Conservation (phyloP, 2,797 vertebrate species). For the Denticeps clupeoides region DNA sequence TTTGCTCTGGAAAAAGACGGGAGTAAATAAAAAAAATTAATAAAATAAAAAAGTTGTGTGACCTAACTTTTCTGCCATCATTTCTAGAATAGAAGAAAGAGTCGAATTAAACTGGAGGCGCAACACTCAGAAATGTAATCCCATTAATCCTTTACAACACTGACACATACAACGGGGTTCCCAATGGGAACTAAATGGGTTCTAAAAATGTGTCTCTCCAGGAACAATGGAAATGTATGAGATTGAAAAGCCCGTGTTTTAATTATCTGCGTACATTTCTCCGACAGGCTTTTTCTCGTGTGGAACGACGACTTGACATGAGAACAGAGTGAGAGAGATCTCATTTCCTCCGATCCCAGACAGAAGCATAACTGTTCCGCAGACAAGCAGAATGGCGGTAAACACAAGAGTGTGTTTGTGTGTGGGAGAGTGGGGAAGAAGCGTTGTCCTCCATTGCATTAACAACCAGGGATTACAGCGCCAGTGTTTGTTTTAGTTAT, state of each 20-base stretch:
- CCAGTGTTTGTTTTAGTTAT: conserved; percentile 26
- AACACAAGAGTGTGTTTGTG: not conserved
- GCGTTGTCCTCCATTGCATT: conserved; percentile 19
- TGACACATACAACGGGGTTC: conserved; percentile 27
- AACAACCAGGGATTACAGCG: conserved; percentile 23
- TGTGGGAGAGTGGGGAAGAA: conserved; percentile 3
- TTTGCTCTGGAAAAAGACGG: too few relatives aligned
- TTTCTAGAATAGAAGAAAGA: conserved; percentile 6
- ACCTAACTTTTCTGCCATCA: too few relatives aligned
- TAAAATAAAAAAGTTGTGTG: too few relatives aligned
- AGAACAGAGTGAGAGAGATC: conserved; percentile 12
- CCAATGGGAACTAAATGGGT: conserved; percentile 26
- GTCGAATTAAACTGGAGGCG: conserved; percentile 25
- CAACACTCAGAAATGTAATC: conserved; percentile 27
- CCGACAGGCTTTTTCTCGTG: conserved; percentile 10
- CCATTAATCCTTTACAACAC: conserved; percentile 36
- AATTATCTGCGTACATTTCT: conserved; percentile 36
- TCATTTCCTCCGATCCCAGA: conserved; percentile 20
- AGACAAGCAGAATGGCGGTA: conserved; percentile 8
- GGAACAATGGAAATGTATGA: conserved; percentile 30
- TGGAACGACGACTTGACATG: conserved; percentile 12
- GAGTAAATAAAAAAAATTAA: too few relatives aligned
- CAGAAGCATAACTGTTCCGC: conserved; percentile 15
- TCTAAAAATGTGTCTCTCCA: conserved; percentile 13
- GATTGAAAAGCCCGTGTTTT: conserved; percentile 28